phyloP scores from a whole-genome alignment of 2,888 invertebrate species.

The Galeopsomyia nigrocyanea region DNA sequence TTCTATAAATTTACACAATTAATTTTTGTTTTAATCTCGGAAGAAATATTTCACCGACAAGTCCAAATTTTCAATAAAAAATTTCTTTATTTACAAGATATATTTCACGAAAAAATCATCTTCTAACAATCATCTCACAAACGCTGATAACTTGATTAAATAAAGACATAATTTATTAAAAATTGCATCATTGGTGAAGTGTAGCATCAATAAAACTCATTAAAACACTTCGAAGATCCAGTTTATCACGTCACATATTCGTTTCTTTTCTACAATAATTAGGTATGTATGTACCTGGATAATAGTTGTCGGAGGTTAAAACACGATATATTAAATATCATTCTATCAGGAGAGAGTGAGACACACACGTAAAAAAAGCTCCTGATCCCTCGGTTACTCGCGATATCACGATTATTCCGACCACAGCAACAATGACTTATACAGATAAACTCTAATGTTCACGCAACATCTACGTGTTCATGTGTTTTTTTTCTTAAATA shows the following conservation, averaged over 20 bases:
- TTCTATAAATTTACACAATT: background rate
- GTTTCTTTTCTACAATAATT: no score
- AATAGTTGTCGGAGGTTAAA: no score
- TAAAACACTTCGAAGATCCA: no score
- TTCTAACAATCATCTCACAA: no score
- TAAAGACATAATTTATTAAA: no score
- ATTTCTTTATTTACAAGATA: constrained; percentile 29
- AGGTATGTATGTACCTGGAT: no score
- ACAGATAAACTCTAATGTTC: background rate
- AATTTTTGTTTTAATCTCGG: constrained; percentile 1
- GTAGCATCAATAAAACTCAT: no score
- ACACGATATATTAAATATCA: background rate
- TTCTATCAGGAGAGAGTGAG: background rate
- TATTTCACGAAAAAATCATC: background rate
- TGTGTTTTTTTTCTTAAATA: no score
- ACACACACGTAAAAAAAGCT: constrained; percentile 17
- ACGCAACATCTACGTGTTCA: background rate
- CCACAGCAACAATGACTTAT: background rate
- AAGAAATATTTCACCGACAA: constrained; percentile 10
- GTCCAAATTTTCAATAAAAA: constrained; percentile 9
- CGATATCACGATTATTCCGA: constrained; percentile 10
- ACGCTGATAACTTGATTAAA: no score
- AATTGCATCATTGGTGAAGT: no score
- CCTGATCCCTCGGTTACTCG: constrained; percentile 13
- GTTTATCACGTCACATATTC: no score